Conservation (phyloP, 2,113 vertebrate genomes). For the Mormoops blainvillei region DNA sequence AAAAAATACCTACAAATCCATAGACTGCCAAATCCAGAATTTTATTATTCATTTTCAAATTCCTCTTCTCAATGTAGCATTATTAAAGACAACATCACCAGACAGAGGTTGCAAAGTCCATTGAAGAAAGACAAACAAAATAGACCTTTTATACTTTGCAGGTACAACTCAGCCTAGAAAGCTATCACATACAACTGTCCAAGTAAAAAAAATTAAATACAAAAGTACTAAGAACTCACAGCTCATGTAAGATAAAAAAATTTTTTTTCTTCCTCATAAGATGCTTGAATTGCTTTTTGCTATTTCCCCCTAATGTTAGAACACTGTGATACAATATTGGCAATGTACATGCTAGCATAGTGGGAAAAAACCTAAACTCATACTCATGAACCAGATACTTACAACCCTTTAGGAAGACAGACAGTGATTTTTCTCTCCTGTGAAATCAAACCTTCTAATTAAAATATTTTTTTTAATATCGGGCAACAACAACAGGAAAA, state of each 20-base stretch:
- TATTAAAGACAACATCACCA: neutral
- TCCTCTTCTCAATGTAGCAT: neutral
- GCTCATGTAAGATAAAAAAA: neutral
- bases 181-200: neutral
- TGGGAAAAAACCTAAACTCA: neutral
- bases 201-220: neutral
- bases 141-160: neutral
- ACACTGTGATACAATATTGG: neutral
- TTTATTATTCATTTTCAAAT: constrained; percentile 29
- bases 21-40: neutral
- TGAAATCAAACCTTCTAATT: constrained; percentile 33
- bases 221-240: neutral
- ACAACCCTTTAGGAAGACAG: constrained; percentile 19
- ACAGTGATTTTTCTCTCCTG: neutral
- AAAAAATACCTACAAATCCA: neutral
- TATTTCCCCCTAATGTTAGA: neutral
- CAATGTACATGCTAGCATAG: neutral
- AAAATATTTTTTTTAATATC: constrained; percentile 20
- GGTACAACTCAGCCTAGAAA: neutral
- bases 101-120: neutral
- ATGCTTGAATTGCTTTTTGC: constrained; percentile 17
- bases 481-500: neutral
- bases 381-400: neutral
- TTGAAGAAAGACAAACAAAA: neutral
- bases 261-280: neutral